Percentiles rank a stretch among this genome's conserved stretches.
Conservation (phyloP, 1,140 invertebrate genomes). For the Lamellibrachia luymesi region DNA sequence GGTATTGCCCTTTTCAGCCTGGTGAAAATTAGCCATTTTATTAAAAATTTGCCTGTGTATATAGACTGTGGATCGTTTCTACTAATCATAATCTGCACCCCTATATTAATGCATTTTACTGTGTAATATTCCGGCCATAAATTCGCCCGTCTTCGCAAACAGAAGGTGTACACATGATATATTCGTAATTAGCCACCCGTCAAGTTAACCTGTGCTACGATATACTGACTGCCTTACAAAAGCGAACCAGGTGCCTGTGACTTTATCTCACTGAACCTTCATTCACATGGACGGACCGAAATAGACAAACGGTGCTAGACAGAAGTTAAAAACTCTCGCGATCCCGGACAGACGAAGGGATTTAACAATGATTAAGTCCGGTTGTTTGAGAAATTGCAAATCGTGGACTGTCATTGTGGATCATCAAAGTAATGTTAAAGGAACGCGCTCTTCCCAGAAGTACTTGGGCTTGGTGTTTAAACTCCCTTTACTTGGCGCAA, state of each 20-base stretch:
- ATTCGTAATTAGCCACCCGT: neutral
- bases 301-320: neutral
- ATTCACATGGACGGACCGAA: neutral
- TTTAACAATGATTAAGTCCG: too few relatives aligned
- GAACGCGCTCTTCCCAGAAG: too few relatives aligned
- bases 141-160: neutral
- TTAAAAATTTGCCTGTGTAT: too few relatives aligned
- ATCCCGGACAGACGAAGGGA: too few relatives aligned
- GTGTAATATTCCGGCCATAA: neutral
- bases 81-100: too few relatives aligned
- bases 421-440: neutral
- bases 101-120: neutral
- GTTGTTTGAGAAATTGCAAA: too few relatives aligned
- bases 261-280: neutral
- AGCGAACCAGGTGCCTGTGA: neutral
- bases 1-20: neutral
- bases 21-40: neutral
- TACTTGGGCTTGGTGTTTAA: too few relatives aligned
- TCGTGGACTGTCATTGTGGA: neutral
- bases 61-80: too few relatives aligned
- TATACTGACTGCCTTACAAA: neutral
- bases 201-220: neutral
- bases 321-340: neutral
- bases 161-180: neutral
- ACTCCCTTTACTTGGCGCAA: too few relatives aligned